Evolutionary conservation across 2,888 invertebrate genomes (phyloP).

Genomic region (Syrista parreyssii): DNA sequence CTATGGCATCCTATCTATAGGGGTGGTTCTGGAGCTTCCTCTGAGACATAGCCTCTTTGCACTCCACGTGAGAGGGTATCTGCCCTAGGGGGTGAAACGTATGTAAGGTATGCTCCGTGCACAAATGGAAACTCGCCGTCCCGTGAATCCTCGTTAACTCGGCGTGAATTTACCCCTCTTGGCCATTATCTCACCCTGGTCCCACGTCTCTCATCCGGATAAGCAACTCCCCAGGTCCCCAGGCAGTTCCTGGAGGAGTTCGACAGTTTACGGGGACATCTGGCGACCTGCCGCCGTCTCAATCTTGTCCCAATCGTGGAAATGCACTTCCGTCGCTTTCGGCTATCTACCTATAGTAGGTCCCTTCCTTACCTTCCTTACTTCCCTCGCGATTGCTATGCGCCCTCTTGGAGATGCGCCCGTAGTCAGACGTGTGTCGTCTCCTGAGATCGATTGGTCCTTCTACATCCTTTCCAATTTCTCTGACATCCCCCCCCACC

Average conservation of each 20-base stretch:
- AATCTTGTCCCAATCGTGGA: constrained; percentile 4
- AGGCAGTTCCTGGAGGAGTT: constrained; percentile 1
- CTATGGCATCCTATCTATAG: background rate
- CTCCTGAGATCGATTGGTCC: background rate
- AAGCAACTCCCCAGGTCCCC: background rate
- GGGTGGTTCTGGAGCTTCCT: background rate
- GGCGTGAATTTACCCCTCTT: background rate
- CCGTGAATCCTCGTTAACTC: constrained; percentile 34
- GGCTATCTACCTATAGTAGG: background rate
- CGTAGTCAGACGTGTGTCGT: background rate
- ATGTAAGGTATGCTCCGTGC: background rate
- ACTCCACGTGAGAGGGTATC: background rate
- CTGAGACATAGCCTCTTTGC: too few relatives aligned
- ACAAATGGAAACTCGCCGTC: constrained; percentile 21
- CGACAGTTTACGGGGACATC: constrained; percentile 7
- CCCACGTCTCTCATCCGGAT: background rate
- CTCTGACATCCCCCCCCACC: too few relatives aligned
- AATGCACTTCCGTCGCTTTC: constrained; percentile 3
- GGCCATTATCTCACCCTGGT: background rate
- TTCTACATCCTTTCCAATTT: background rate
- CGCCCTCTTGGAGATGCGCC: background rate
- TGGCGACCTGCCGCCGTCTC: constrained; percentile 6
- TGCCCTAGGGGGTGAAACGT: background rate
- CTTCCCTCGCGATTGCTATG: background rate
- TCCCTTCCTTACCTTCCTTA: background rate